A percentile compares a stretch with the other conserved stretches of the same genome.
These are phyloP conservation scores for Coleophora deauratella DNA, from an alignment of 2,888 invertebrate species.

Conservation along the genomic window DNA sequence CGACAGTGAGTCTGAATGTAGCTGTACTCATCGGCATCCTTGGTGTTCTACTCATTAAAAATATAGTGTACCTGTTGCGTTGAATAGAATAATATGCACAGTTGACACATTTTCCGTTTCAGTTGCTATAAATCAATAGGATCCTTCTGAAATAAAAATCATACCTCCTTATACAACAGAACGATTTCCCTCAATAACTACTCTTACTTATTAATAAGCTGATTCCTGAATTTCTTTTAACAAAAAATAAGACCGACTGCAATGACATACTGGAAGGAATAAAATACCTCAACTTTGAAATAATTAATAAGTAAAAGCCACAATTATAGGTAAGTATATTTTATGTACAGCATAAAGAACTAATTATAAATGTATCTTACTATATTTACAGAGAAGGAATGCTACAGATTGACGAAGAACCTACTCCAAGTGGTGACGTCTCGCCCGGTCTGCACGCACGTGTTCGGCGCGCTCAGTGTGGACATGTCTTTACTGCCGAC, in stretches of 20 bases:
- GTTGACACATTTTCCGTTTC: too few relatives aligned
- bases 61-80: too few relatives aligned
- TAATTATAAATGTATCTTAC: not conserved
- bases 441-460: constrained; percentile 23
- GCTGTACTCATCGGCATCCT: too few relatives aligned
- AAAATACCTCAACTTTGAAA: not conserved
- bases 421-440: constrained; percentile 29
- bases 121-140: too few relatives aligned
- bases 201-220: too few relatives aligned
- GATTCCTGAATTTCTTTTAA: not conserved
- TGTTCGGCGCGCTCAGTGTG: constrained; percentile 28
- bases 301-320: not conserved
- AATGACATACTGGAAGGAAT: not conserved
- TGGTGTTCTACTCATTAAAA: too few relatives aligned
- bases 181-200: too few relatives aligned
- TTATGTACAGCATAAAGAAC: not conserved
- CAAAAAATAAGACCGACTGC: not conserved
- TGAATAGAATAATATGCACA: too few relatives aligned
- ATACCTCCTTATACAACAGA: too few relatives aligned
- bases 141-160: too few relatives aligned
- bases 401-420: constrained; percentile 26
- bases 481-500: constrained; percentile 38
- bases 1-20: too few relatives aligned
- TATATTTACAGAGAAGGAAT: constrained; percentile 21
- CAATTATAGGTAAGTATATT: not conserved